Evolutionary conservation across 1,140 invertebrate species (phyloP), one percentile per base, ranked within the genome.

Genomic region (Palaemon carinicauda): DNA sequence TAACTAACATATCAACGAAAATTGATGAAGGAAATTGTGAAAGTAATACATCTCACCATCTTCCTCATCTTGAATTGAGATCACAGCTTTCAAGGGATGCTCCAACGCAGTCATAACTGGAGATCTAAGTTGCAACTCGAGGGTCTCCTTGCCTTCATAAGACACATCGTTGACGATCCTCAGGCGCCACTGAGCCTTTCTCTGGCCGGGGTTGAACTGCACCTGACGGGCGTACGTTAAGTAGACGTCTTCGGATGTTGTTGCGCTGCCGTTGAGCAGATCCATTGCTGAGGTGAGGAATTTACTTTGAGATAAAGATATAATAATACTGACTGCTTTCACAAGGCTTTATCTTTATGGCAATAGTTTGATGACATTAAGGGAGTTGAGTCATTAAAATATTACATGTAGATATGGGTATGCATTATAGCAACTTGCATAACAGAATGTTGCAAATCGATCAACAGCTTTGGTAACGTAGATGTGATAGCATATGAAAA

Each of bases 181-280:
- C 1, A 92, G 87, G 10, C 90, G 90, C 92, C 92, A 92, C 9
- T 85, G 88, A 17, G 92, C 92, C 86, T 91, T 90, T 29, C 90
- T 91, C 81, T 92, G 91, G 60, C 92, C 92, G 84, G 92, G 92
- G 86, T 91, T 92, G 84, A 92, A 92, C 89, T 92, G 92, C 0
- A 92, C 91, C 90, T 92, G 91, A n/a, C 90, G 88, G 3, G 90
- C 90, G 89, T 90, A 92, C 19, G 89, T 87, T 12, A 65, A 50
- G 15, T 82, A 81, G 56, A 91, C 90, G 87, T 92, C 92, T 86
- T 90, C 88, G 0, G 90, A 91, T 54, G 90, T 75, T 41, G 84
- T 90, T 7, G 92, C 91, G 27, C 91, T 91, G 21, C 90, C 89
- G 85, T 92, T 91, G 17, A 90, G 82, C 51, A 88, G 24, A 19